Conservation (phyloP, 2,888 invertebrate genomes). For the Drosophila nr. fundita region DNA sequence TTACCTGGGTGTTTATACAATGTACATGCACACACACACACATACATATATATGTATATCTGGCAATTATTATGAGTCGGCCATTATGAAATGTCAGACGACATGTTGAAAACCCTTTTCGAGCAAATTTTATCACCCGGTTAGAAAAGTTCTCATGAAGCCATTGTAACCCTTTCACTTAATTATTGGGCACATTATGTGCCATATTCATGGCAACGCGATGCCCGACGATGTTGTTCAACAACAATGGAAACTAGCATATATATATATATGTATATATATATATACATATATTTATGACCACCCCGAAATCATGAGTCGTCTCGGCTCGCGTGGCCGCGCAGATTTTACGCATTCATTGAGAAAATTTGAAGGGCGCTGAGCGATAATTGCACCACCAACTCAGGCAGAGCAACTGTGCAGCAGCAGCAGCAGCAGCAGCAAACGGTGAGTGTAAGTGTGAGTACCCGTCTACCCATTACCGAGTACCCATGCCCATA, state of each 20-base stretch:
- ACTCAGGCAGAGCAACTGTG: conserved; percentile 9
- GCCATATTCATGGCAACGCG: conserved; percentile 75
- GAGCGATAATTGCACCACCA: conserved; percentile 73
- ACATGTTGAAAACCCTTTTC: conserved; percentile 62
- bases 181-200: conserved; percentile 79
- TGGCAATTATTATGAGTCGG: conserved; percentile 68
- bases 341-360: conserved; percentile 74
- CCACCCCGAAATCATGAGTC: neutral
- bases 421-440: too few species aligned
- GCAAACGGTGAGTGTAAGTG: conserved; percentile 1
- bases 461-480: conserved; percentile 9
- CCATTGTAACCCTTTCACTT: conserved; percentile 80
- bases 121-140: conserved; percentile 74
- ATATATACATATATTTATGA: conserved; percentile 22
- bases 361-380: conserved; percentile 69
- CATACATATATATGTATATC: conserved; percentile 2
- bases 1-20: conserved; percentile 35
- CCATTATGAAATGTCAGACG: conserved; percentile 63
- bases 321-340: conserved; percentile 10
- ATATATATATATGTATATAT: conserved; percentile 20
- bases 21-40: neutral
- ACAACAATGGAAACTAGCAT: conserved; percentile 71
- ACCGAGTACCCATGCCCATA: neutral
- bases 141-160: conserved; percentile 76
- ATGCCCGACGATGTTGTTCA: conserved; percentile 20